phyloP scores from a whole-genome alignment of 1,140 invertebrate species.

The Anoplolepis gracilipes region DNA sequence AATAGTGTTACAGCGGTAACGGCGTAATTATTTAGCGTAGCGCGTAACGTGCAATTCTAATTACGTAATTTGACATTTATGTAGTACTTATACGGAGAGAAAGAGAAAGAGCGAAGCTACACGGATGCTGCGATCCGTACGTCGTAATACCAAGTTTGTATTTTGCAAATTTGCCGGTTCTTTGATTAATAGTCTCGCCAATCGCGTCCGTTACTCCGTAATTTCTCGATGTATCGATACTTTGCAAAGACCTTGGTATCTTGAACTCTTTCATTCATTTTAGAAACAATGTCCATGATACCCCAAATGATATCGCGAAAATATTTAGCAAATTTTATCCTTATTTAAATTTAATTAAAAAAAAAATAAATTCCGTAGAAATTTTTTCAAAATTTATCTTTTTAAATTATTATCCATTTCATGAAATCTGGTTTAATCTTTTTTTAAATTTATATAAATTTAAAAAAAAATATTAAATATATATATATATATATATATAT shows the following conservation, averaged over 20 bases:
- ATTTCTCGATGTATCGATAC: neutral
- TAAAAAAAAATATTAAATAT: neutral
- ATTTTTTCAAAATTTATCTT: neutral
- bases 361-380: neutral
- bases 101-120: constrained; percentile 16
- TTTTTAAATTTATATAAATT: neutral
- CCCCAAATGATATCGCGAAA: neutral
- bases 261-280: neutral
- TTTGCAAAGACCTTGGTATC: neutral
- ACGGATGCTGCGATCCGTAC: neutral
- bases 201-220: neutral
- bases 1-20: constrained; percentile 45
- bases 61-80: constrained; percentile 63
- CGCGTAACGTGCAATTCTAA: constrained; percentile 57
- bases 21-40: constrained; percentile 52
- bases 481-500: neutral
- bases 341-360: neutral
- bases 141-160: neutral
- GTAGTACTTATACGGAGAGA: constrained; percentile 11
- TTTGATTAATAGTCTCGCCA: constrained; percentile 1
- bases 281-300: neutral
- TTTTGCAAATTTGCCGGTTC: constrained; percentile 3
- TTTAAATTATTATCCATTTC: neutral
- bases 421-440: neutral
- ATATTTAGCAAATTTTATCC: neutral